Conservation (phyloP, 2,797 vertebrate species). For the Sorex maritimensis region DNA sequence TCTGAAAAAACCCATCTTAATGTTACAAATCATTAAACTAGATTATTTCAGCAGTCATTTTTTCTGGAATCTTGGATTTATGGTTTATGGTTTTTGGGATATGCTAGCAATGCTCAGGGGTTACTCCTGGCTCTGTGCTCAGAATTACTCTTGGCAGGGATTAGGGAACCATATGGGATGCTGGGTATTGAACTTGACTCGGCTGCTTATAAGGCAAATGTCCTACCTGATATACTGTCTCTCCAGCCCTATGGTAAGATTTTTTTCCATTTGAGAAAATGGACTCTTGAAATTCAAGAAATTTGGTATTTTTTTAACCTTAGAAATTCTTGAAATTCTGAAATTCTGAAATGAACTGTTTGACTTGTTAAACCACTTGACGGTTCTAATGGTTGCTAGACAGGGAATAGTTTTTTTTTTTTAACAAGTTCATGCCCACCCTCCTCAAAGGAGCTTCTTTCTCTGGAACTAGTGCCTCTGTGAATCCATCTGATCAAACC, state of each 20-base stretch:
- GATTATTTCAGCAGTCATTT: neutral
- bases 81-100: neutral
- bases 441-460: neutral
- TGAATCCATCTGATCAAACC: neutral
- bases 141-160: too few relatives aligned
- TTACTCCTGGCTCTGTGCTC: too few relatives aligned
- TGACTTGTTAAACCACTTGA: slow-evolving; percentile 10
- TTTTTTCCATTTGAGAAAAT: neutral
- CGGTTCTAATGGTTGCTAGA: neutral
- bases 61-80: slow-evolving; percentile 43
- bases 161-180: too few relatives aligned
- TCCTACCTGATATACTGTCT: too few relatives aligned
- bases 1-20: neutral
- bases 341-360: slow-evolving; percentile 52
- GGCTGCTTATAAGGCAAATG: too few relatives aligned
- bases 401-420: neutral
- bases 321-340: slow-evolving; percentile 34
- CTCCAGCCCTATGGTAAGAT: neutral
- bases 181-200: too few relatives aligned
- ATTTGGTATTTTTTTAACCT: slow-evolving; percentile 25
- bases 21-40: slow-evolving; percentile 35
- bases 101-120: too few relatives aligned
- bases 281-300: slow-evolving; percentile 2
- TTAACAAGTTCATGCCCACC: neutral
- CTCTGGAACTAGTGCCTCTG: neutral